Conservation (phyloP, 2,113 vertebrate genomes). For the Sceloporus tristichus region DNA sequence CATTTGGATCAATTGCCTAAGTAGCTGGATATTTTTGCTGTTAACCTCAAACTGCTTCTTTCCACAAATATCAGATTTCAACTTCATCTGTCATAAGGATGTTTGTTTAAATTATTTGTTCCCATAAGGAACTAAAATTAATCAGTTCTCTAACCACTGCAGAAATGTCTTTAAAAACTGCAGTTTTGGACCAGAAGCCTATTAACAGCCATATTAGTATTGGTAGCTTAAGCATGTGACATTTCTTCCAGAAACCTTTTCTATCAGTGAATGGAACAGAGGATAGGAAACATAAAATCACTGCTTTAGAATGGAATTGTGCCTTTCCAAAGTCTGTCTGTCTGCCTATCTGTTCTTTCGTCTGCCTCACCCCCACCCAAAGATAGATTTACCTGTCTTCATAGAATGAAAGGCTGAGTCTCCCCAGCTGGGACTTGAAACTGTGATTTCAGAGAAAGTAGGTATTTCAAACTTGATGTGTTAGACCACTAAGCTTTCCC, state of each 20-base stretch:
- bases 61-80: no score
- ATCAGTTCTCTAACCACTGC: no score
- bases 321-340: background rate
- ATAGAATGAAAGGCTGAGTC: background rate
- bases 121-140: no score
- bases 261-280: background rate
- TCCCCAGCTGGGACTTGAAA: background rate
- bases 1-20: no score
- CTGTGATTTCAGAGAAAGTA: constrained; percentile 1
- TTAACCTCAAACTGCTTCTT: no score
- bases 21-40: no score
- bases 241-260: background rate
- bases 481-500: fast-evolving
- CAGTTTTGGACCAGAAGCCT: background rate
- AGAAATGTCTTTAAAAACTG: no score
- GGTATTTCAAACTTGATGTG: background rate
- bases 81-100: no score
- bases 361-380: background rate
- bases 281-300: background rate
- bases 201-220: background rate
- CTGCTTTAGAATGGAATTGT: background rate
- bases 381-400: constrained; percentile 5
- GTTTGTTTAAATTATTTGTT: no score
- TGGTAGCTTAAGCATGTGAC: background rate
- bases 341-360: background rate